A percentile compares a stretch with the other conserved stretches of the same genome.
Evolutionary conservation across 1,140 invertebrate genomes (phyloP).

Genomic region (Wasmannia auropunctata): DNA sequence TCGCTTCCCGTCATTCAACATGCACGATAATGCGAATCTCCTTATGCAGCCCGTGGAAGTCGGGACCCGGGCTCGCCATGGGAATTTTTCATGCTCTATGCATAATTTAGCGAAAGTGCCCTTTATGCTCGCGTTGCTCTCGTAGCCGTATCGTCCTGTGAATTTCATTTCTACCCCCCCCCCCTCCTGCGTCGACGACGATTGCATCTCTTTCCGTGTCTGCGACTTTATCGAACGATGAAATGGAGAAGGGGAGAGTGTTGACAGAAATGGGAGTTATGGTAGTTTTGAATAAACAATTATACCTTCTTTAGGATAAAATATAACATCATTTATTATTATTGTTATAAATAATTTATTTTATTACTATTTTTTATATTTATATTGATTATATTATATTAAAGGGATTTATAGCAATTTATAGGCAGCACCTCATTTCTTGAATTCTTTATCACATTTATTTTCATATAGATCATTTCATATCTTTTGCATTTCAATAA

Average conservation of each 20-base stretch:
- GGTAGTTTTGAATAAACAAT: background rate
- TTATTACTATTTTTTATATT: background rate
- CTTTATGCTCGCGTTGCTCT: conserved; percentile 62
- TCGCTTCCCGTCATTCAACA: conserved; percentile 68
- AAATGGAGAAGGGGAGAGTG: background rate
- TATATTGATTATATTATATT: background rate
- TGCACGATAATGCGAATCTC: conserved; percentile 79
- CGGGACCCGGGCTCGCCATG: conserved; percentile 43
- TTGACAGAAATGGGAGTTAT: conserved; percentile 2
- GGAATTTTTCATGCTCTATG: conserved; percentile 75
- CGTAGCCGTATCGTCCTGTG: conserved; percentile 48
- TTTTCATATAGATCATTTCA: background rate
- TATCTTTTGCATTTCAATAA: background rate
- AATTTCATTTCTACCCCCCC: conserved; percentile 9
- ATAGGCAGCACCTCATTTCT: background rate
- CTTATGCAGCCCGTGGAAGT: conserved; percentile 74
- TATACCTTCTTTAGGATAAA: background rate
- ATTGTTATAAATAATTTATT: background rate
- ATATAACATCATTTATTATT: no score
- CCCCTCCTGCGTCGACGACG: conserved; percentile 4
- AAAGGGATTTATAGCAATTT: background rate
- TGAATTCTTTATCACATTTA: background rate
- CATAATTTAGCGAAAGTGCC: conserved; percentile 73
- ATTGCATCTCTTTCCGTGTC: conserved; percentile 38
- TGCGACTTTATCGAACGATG: conserved; percentile 40